Evolutionary conservation across 2,113 vertebrate species (phyloP), one percentile per base, ranked within the genome.

Genomic region (Scatophagus argus): DNA sequence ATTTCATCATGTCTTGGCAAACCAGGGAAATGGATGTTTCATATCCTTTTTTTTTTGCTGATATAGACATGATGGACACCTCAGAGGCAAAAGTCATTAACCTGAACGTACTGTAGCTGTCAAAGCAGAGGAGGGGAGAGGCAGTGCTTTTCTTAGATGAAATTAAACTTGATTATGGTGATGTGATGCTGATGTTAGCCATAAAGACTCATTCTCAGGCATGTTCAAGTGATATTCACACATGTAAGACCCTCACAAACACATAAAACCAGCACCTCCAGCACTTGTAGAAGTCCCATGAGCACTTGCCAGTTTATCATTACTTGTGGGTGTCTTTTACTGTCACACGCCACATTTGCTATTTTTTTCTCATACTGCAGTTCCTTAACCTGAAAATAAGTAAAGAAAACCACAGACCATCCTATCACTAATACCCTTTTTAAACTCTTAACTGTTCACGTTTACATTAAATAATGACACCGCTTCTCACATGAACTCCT

Each of bases 11-110:
- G 90, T 91, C 93, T 92, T 89, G 87, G 89, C 71, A 74, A 56
- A 72, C 60, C 72, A 82, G 91, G 87, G 90, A 92, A 88, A 88
- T 86, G 78, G 87, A 69, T 77, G 16, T 87, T 93, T 93, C 88
- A 91, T 92, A 83, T 70, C 83, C 92, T 89, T 81, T 87, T 47
- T n/a, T 87, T 9, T 74, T 89, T 94, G 95, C 96, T 96, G 95
- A 96, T 89, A 90, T 77, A 86, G 90, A 93, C 54, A 85, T 93
- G 81, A 81, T 83, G 64, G 83, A 92, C 91, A 88, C 62, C 41
- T 14, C 68, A 47, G 43, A 84, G 43, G 61, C 67, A 77, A 79
- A 87, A 82, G 78, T 88, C 77, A 87, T 92, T 89, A 86, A 86
- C 89, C 82, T 79, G 55, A 78, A 68, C 72, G 64, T 62, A 52